phyloP scores from a whole-genome alignment of 2,113 vertebrate genomes.

The Leiothrix lutea region DNA sequence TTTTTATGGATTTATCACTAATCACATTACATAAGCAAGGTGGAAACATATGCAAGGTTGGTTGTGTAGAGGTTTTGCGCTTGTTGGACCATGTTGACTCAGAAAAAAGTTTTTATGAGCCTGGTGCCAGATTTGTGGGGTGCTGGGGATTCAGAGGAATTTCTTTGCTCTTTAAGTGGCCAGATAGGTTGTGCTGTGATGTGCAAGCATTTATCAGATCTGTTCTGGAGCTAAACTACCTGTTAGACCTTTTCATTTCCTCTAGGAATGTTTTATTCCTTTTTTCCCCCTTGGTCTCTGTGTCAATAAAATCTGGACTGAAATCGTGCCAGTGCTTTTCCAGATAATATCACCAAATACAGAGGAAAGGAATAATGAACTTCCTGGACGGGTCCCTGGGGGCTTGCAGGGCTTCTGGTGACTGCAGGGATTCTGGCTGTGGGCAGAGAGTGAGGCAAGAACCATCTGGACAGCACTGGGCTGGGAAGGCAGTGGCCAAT shows the following conservation, averaged over 20 bases:
- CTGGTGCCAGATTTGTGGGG: neutral
- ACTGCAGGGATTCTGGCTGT: neutral
- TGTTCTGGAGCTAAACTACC: neutral
- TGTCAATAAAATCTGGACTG: neutral
- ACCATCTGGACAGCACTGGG: neutral
- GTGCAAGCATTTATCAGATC: neutral
- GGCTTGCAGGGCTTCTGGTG: neutral
- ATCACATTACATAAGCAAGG: neutral
- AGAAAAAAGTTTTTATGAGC: neutral
- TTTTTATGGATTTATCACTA: neutral
- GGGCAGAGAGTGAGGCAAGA: neutral
- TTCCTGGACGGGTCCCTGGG: neutral
- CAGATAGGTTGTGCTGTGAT: neutral
- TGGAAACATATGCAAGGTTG: neutral
- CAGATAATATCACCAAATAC: neutral
- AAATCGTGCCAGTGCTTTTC: neutral
- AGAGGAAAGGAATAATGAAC: neutral
- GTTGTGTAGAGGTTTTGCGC: neutral
- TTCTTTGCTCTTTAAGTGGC: neutral
- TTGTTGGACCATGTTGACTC: neutral
- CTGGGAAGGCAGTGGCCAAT: neutral
- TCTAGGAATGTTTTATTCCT: neutral
- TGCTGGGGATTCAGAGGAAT: neutral
- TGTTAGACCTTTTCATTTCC: neutral
- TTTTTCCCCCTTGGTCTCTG: neutral